phyloP scores from a whole-genome alignment of 2,888 invertebrate species.

The Tillus elongatus region DNA sequence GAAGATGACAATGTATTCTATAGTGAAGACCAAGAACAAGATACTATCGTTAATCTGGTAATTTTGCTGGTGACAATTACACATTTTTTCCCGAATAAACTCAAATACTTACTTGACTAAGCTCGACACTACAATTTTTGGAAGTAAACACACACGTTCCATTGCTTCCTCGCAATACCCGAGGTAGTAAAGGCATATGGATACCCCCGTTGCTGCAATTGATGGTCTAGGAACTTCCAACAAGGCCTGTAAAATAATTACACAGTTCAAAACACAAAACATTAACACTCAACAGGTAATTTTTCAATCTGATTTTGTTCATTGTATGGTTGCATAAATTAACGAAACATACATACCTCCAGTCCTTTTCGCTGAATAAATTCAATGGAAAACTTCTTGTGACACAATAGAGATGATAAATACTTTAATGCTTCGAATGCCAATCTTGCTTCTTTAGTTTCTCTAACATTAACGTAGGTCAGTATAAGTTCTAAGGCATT shows the following conservation, averaged over 20 bases:
- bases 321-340: no score
- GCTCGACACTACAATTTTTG: constrained; percentile 65
- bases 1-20: no score
- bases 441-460: constrained; percentile 81
- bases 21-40: no score
- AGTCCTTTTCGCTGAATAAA: constrained; percentile 86
- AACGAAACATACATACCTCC: constrained; percentile 54
- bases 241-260: constrained; percentile 55
- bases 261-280: no score
- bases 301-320: no score
- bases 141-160: constrained; percentile 86
- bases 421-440: constrained; percentile 96
- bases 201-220: constrained; percentile 92
- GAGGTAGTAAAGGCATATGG: constrained; percentile 91
- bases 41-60: no score
- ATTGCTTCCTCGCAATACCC: constrained; percentile 97
- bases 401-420: constrained; percentile 86
- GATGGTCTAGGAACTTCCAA: constrained; percentile 88
- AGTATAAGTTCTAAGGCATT: constrained; percentile 84
- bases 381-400: constrained; percentile 96
- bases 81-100: no score
- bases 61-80: no score
- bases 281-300: no score
- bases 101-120: constrained; percentile 62
- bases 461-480: constrained; percentile 79